These are phyloP conservation scores for Melipona bicolor DNA, from an alignment of 2,888 invertebrate genomes.

Conservation along the genomic window DNA sequence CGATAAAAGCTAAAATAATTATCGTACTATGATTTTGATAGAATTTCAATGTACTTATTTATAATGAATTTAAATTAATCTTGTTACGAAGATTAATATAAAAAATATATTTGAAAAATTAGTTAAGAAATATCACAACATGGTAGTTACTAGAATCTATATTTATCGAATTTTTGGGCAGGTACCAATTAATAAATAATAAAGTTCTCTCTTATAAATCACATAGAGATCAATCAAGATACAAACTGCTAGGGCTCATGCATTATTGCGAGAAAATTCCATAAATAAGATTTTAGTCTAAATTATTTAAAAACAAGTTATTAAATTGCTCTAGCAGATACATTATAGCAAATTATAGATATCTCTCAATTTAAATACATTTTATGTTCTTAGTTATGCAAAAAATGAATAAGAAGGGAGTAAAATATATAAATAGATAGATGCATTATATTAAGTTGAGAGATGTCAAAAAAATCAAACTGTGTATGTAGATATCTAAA, in stretches of 20 bases:
- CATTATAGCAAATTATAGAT: slow-evolving; percentile 10
- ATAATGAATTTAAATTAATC: slow-evolving; percentile 30
- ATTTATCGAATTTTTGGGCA: slow-evolving; percentile 58
- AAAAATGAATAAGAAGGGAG: slow-evolving; percentile 17
- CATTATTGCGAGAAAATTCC: slow-evolving; percentile 15
- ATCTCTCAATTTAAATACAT: slow-evolving; percentile 35
- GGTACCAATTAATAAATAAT: slow-evolving; percentile 55
- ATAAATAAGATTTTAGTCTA: slow-evolving; percentile 15
- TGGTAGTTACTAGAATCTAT: slow-evolving; percentile 46
- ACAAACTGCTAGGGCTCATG: slow-evolving; percentile 35
- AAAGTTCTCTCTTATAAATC: slow-evolving; percentile 37
- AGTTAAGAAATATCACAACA: slow-evolving; percentile 35
- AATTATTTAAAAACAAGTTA: slow-evolving; percentile 24
- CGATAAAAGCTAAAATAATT: slow-evolving; percentile 10
- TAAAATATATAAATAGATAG: slow-evolving; percentile 20
- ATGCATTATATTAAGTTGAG: slow-evolving; percentile 34
- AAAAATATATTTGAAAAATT: slow-evolving; percentile 15
- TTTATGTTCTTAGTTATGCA: slow-evolving; percentile 14
- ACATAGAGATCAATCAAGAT: slow-evolving; percentile 52
- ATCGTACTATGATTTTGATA: background rate
- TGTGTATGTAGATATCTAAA: background rate
- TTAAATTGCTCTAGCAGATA: slow-evolving; percentile 35
- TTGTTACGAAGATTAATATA: slow-evolving; percentile 16
- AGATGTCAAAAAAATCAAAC: slow-evolving; percentile 24
- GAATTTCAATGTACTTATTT: slow-evolving; percentile 6